A percentile compares a stretch with the other conserved stretches of the same genome.
phyloP scores from a whole-genome alignment of 2,113 vertebrate genomes.

The human (Homo sapiens) region DNA sequence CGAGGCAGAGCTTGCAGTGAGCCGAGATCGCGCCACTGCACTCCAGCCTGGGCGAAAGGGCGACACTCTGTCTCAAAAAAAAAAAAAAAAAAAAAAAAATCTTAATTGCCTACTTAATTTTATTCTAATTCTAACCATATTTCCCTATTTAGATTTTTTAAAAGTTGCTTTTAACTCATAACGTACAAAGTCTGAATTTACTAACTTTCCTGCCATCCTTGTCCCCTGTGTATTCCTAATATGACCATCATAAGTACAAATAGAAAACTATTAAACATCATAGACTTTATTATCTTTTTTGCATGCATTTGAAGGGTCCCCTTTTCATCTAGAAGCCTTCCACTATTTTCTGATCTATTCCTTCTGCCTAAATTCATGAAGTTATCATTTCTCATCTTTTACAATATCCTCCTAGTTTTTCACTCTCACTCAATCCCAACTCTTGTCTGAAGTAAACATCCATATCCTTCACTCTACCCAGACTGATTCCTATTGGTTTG shows the following conservation, averaged over 20 bases:
- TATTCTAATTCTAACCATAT: not conserved
- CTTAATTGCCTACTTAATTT: not conserved
- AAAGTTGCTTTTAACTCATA: not conserved
- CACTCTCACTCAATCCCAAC: not conserved
- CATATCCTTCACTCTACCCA: not conserved
- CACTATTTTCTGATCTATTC: not conserved
- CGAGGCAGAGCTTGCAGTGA: too few relatives aligned
- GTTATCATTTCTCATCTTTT: not conserved
- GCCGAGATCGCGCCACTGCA: too few relatives aligned
- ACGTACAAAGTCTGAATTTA: not conserved
- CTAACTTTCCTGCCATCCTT: not conserved
- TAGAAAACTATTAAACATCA: not conserved
- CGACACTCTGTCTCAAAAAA: too few relatives aligned
- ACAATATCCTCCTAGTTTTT: not conserved
- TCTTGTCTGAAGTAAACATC: not conserved
- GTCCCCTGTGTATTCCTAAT: not conserved
- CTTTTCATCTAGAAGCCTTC: not conserved
- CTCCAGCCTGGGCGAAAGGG: too few relatives aligned
- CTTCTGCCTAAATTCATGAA: not conserved
- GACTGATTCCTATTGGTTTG: not conserved
- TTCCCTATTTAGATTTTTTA: not conserved
- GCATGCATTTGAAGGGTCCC: not conserved
- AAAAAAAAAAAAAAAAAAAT: not conserved
- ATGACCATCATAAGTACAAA: not conserved
- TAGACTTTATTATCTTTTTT: not conserved